Evolutionary conservation across 2,113 vertebrate species (phyloP).

Genomic region (Stigmatopora argus): DNA sequence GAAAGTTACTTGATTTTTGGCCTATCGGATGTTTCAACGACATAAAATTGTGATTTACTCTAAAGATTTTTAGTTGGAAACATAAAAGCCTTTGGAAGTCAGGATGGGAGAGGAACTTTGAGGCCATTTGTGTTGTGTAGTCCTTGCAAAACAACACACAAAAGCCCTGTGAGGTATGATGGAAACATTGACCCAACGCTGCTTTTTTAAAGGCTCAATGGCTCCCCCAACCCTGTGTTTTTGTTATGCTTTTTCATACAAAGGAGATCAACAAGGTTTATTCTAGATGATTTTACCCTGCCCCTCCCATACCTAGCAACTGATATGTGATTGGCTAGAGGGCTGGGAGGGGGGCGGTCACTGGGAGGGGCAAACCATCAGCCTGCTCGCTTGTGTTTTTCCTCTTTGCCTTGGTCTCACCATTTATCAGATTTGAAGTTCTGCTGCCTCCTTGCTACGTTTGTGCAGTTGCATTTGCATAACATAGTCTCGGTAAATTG

Average conservation of each 20-base stretch:
- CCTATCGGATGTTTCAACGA: too few species aligned
- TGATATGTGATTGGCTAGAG: slow-evolving; percentile 64
- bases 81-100: slow-evolving; percentile 8
- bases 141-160: slow-evolving; percentile 9
- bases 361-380: slow-evolving; percentile 27
- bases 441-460: slow-evolving; percentile 18
- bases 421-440: slow-evolving; percentile 56
- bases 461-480: slow-evolving; percentile 23
- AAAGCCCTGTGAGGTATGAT: background rate
- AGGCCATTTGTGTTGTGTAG: slow-evolving; percentile 19
- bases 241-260: slow-evolving; percentile 53
- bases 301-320: slow-evolving; percentile 66
- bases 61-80: background rate
- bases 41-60: too few species aligned
- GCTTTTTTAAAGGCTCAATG: slow-evolving; percentile 28
- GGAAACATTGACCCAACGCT: slow-evolving; percentile 9
- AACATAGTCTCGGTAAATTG: slow-evolving; percentile 10
- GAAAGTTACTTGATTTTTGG: too few species aligned
- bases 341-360: slow-evolving; percentile 42
- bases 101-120: slow-evolving; percentile 13
- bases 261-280: slow-evolving; percentile 45
- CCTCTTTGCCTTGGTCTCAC: slow-evolving; percentile 39
- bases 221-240: slow-evolving; percentile 41
- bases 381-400: slow-evolving; percentile 63
- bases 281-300: slow-evolving; percentile 47